These are phyloP conservation scores for Lordiphosa collinella DNA, from an alignment of 1,140 invertebrate species.

Conservation along the genomic window DNA sequence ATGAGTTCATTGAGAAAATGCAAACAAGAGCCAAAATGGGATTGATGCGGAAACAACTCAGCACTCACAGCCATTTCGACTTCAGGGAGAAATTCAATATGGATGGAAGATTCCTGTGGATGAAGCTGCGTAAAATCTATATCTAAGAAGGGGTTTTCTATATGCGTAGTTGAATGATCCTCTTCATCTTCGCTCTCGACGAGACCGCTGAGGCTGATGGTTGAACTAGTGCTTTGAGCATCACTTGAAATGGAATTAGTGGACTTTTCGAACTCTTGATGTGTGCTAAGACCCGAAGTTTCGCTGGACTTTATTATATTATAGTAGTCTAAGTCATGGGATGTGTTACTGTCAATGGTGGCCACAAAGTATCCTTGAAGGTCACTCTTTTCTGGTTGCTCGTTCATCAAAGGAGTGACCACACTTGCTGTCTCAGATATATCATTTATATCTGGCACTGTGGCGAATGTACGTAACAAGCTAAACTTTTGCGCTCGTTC, in stretches of 20 bases:
- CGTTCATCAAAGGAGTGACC: not conserved
- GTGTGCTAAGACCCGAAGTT: too few relatives aligned
- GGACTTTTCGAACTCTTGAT: not conserved
- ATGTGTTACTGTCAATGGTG: not conserved
- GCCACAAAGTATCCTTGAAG: not conserved
- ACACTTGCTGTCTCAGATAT: not conserved
- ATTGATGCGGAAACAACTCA: too few relatives aligned
- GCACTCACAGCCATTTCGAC: not conserved
- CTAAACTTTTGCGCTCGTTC: not conserved
- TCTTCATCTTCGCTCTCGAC: constrained; percentile 1
- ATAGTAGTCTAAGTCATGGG: not conserved
- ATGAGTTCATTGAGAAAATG: constrained; percentile 1
- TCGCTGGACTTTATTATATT: too few relatives aligned
- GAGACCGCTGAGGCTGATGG: not conserved
- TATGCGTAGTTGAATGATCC: not conserved
- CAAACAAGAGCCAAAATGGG: not conserved
- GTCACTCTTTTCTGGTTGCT: rapidly evolving
- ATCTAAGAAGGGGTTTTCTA: not conserved
- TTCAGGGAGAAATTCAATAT: rapidly evolving
- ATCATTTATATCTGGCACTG: constrained; percentile 15
- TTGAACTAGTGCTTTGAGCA: not conserved
- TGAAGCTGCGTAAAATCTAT: not conserved
- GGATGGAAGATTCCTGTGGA: not conserved
- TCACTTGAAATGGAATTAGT: not conserved
- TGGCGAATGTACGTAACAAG: not conserved